These are phyloP conservation scores for Pristionchus maxplancki DNA, from an alignment of 2,888 invertebrate species.

Conservation along the genomic window DNA sequence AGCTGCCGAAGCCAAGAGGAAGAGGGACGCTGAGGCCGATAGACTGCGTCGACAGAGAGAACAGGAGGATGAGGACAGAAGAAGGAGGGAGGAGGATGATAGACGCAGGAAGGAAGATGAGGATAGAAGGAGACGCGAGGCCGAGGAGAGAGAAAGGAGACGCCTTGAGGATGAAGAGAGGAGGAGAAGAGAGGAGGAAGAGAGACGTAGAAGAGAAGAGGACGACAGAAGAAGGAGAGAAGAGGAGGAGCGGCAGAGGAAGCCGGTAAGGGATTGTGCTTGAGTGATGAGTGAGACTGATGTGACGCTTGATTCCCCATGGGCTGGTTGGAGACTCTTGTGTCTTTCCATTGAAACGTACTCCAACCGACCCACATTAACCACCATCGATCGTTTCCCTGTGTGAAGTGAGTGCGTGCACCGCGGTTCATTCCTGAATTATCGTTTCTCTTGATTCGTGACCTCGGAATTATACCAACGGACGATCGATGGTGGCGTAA, in stretches of 20 bases:
- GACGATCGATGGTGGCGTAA: constrained; percentile 25
- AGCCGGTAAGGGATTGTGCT: constrained; percentile 6
- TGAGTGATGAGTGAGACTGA: constrained; percentile 4
- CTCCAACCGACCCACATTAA: not conserved
- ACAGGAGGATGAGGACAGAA: constrained; percentile 70
- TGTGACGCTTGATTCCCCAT: not conserved
- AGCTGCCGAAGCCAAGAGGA: constrained; percentile 75
- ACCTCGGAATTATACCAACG: not conserved
- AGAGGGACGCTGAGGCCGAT: constrained; percentile 72
- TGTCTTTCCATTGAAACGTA: not conserved
- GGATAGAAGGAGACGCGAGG: constrained; percentile 60
- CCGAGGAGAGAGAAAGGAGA: constrained; percentile 58
- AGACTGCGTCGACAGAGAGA: constrained; percentile 66
- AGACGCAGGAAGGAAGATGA: constrained; percentile 71
- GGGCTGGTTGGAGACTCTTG: not conserved
- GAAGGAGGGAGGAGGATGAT: constrained; percentile 74
- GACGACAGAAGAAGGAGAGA: constrained; percentile 53
- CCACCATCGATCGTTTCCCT: constrained; percentile 31
- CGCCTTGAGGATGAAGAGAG: constrained; percentile 61
- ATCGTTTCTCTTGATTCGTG: not conserved
- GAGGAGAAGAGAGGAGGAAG: constrained; percentile 55
- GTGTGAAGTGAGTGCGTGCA: constrained; percentile 14
- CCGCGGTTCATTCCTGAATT: constrained; percentile 22
- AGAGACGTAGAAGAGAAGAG: constrained; percentile 59
- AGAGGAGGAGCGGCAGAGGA: constrained; percentile 54